Evolutionary conservation across 2,888 invertebrate genomes (phyloP).

Genomic region (Iphiclides podalirius): DNA sequence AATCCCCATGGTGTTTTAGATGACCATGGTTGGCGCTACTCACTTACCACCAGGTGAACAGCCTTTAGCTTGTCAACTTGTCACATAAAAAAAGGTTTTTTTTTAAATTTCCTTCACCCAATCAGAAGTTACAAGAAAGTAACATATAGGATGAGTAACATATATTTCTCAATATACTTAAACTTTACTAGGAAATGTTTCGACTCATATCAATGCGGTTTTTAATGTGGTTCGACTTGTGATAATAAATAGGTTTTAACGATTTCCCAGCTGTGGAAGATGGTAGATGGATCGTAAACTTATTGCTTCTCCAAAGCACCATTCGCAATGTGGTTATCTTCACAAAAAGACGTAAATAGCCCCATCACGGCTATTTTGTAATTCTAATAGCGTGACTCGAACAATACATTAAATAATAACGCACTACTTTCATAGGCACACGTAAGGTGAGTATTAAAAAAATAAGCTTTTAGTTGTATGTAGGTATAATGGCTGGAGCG

Average conservation of each 20-base stretch:
- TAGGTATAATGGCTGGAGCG: too few relatives aligned
- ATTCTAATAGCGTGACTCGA: slow-evolving; percentile 5
- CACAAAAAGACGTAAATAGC: slow-evolving; percentile 2
- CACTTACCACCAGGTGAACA: too few relatives aligned
- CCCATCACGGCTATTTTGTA: slow-evolving; percentile 8
- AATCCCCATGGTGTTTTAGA: too few relatives aligned
- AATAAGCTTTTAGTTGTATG: too few relatives aligned
- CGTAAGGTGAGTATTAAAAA: neutral
- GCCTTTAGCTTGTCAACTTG: too few relatives aligned
- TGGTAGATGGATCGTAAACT: neutral
- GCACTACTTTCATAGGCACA: slow-evolving; percentile 6
- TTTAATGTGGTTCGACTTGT: neutral
- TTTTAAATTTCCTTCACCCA: too few relatives aligned
- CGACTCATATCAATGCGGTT: neutral
- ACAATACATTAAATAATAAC: slow-evolving; percentile 8
- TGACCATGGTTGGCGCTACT: too few relatives aligned
- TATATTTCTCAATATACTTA: too few relatives aligned
- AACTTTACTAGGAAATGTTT: neutral
- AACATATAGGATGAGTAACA: too few relatives aligned
- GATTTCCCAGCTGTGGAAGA: neutral
- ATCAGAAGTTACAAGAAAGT: too few relatives aligned
- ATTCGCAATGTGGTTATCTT: slow-evolving; percentile 5
- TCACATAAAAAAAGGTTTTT: too few relatives aligned
- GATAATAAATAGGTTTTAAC: neutral
- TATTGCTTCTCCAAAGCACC: neutral